phyloP scores from a whole-genome alignment of 2,888 invertebrate species.

The Gasteruption jaculator region DNA sequence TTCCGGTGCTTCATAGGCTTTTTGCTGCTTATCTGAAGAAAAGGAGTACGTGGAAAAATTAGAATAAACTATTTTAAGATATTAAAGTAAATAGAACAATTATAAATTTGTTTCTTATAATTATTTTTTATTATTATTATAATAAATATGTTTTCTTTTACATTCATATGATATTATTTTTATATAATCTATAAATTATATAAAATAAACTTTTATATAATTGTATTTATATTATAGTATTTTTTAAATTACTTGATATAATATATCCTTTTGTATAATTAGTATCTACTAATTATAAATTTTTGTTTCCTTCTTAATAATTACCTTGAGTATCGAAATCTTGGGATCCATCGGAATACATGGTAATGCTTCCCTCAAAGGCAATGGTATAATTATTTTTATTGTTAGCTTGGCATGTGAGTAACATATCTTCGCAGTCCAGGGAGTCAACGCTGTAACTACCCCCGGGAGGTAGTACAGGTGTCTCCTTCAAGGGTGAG shows the following conservation, averaged over 20 bases:
- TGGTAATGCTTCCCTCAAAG: slow-evolving; percentile 82
- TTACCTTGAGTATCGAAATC: slow-evolving; percentile 48
- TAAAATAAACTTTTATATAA: too few relatives aligned
- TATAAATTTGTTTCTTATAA: too few relatives aligned
- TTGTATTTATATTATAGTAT: too few relatives aligned
- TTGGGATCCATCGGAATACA: slow-evolving; percentile 70
- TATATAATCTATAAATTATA: too few relatives aligned
- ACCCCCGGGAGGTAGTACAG: slow-evolving; percentile 62
- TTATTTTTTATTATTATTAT: too few relatives aligned
- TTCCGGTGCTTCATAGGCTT: slow-evolving; percentile 40
- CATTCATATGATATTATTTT: too few relatives aligned
- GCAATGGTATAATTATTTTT: slow-evolving; percentile 95
- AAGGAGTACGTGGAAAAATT: slow-evolving; percentile 12
- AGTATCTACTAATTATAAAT: background rate
- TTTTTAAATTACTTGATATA: background rate
- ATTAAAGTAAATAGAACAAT: too few relatives aligned
- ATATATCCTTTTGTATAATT: background rate
- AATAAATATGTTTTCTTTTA: too few relatives aligned
- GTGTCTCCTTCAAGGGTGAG: slow-evolving; percentile 82
- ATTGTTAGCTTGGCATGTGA: slow-evolving; percentile 84
- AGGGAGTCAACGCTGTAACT: slow-evolving; percentile 88
- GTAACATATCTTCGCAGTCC: slow-evolving; percentile 85
- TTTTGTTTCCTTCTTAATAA: slow-evolving; percentile 1
- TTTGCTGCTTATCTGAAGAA: slow-evolving; percentile 45
- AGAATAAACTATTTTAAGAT: slow-evolving; percentile 2